Evolutionary conservation across 2,888 invertebrate genomes (phyloP), one percentile per base, ranked within the genome.

Genomic region (Hemistola chrysoprasaria): DNA sequence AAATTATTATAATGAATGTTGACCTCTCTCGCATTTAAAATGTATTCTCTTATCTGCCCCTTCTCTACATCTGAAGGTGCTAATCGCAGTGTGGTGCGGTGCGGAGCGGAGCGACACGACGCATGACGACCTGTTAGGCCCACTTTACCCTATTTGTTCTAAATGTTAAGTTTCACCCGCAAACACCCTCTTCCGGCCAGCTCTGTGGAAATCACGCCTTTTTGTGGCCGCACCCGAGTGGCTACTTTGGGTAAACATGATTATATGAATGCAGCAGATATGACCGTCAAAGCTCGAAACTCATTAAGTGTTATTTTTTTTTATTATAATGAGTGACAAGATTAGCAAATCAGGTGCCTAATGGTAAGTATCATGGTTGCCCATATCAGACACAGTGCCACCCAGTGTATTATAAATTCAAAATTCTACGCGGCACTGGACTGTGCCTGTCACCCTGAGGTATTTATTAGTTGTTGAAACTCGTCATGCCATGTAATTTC

Each of bases 141-240:
- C 75, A 79, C 78, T 78, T 75, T 78, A 77, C 72, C 79, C 78
- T 84, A 56, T 87, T 86, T 82, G 71, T 75, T 71, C 64, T 77
- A 65, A 63, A 64, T 63, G 66, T 85, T 85, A 84, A 75, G 65
- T 79, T 81, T 74, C 61, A 73, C 81, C 81, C 68, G 71, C 73
- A 75, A 82, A 79, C 77, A 72, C 73, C 77, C 71, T 78, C 77
- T 84, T 84, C 86, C 85, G 84, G 72, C 65, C 59, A 64, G 71
- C 63, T 86, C 76, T 77, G 74, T 80, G 73, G 84, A 85, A 85
- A 71, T 73, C 70, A 69, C 75, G 70, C 74, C 70, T 78, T 79
- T 78, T 79, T 69, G 63, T 65, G 55, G 43, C 72, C 66, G 65
- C 72, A 66, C 65, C 72, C 65, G 65, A 48, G 60, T 45, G 44